Percentiles rank a stretch among this genome's conserved stretches.
Evolutionary conservation across 2,888 invertebrate species (phyloP).

Genomic region (Ditula angustiorana): DNA sequence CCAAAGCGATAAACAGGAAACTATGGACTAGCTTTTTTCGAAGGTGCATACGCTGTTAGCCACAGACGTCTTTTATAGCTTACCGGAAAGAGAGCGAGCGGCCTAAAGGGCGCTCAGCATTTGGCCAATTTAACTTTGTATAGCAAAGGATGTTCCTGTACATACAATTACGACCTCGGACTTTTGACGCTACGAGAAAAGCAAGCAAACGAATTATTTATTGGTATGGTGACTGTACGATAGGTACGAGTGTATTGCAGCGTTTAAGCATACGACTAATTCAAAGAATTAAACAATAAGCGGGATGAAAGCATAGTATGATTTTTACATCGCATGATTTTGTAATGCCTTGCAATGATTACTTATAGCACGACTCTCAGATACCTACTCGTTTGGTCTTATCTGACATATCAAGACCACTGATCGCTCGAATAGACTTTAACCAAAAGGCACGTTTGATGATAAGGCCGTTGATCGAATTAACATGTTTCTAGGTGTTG

Average conservation of each 20-base stretch:
- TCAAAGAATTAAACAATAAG: conserved; percentile 1
- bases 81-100: no score
- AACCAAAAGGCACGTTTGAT: conserved; percentile 4
- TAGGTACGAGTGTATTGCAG: neutral
- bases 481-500: conserved; percentile 1
- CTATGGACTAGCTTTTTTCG: no score
- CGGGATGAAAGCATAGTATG: neutral
- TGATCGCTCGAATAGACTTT: neutral
- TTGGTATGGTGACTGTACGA: no score
- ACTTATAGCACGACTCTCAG: neutral
- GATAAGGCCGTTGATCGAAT: conserved; percentile 12
- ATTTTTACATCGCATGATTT: neutral
- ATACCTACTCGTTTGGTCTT: conserved; percentile 7
- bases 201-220: no score
- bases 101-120: no score
- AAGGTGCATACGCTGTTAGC: no score
- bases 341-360: neutral
- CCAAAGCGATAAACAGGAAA: no score
- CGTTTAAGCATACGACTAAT: neutral
- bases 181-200: no score
- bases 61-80: no score
- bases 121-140: no score
- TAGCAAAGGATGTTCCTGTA: no score
- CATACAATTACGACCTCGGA: no score
- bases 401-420: conserved; percentile 15